Evolutionary conservation across 2,888 invertebrate species (phyloP).

Genomic region (Lasius platythorax): DNA sequence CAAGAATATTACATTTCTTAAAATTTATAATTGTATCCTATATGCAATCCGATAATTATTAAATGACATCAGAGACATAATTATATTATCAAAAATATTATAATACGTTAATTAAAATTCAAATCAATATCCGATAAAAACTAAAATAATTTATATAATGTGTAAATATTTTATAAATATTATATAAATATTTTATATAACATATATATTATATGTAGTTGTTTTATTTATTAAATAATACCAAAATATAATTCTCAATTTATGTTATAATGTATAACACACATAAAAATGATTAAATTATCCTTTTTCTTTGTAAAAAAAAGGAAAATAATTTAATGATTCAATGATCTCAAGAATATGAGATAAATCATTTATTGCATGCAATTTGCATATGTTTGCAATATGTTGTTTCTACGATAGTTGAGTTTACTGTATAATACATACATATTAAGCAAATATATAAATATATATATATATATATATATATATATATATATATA

Average conservation of each 20-base stretch:
- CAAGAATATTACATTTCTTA: not conserved
- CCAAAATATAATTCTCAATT: not conserved
- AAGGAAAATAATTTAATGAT: not conserved
- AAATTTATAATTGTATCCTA: not conserved
- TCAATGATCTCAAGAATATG: not conserved
- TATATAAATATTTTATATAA: not conserved
- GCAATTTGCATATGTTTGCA: not conserved
- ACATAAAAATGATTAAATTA: not conserved
- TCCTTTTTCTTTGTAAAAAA: not conserved
- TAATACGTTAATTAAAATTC: not conserved
- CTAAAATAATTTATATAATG: not conserved
- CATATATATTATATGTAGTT: not conserved
- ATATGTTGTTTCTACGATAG: not conserved
- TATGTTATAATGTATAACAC: not conserved
- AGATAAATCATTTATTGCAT: not conserved
- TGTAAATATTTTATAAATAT: not conserved
- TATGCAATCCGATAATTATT: not conserved
- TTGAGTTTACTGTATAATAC: not conserved
- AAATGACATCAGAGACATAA: not conserved
- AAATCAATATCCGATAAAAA: not conserved
- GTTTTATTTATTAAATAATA: not conserved
- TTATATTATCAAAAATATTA: slow-evolving; percentile 1
- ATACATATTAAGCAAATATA: not conserved
- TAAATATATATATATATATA: not conserved
- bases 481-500: too few relatives aligned